A percentile compares a stretch with the other conserved stretches of the same genome.
phyloP scores from a whole-genome alignment of 1,140 invertebrate species.

The Calephelis virginiensis region DNA sequence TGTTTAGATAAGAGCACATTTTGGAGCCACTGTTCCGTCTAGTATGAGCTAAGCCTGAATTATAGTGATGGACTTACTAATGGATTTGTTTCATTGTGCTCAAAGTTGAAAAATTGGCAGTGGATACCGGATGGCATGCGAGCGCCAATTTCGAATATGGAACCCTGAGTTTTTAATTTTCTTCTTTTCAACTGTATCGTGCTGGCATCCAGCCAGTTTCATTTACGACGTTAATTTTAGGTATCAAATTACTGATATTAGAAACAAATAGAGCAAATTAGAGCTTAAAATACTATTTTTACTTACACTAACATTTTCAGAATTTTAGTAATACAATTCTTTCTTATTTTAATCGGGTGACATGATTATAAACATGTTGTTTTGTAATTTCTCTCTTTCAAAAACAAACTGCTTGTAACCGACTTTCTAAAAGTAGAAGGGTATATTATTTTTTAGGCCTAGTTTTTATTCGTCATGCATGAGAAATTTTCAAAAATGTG shows the following conservation, averaged over 20 bases:
- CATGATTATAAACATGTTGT: too few species aligned
- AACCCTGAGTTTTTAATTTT: conserved; percentile 9
- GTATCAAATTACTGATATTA: conserved; percentile 3
- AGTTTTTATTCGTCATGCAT: too few species aligned
- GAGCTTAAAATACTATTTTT: background rate
- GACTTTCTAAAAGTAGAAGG: too few species aligned
- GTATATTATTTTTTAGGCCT: too few species aligned
- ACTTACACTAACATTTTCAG: background rate
- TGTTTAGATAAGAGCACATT: background rate
- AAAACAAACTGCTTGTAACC: too few species aligned
- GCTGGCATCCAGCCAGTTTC: conserved; percentile 3
- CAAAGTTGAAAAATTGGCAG: conserved; percentile 14
- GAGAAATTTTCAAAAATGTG: too few species aligned
- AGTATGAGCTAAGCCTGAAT: background rate
- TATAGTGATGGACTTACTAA: conserved; percentile 3
- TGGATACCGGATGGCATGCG: background rate
- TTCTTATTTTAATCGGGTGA: too few species aligned
- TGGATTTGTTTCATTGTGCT: conserved; percentile 14
- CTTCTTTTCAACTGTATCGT: conserved; percentile 9
- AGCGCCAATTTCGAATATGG: conserved; percentile 10
- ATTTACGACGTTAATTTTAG: conserved; percentile 6
- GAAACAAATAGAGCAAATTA: background rate
- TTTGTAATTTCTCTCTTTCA: too few species aligned
- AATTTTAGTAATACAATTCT: background rate
- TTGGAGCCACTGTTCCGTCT: background rate